Evolutionary conservation across 2,113 vertebrate species (phyloP).

Genomic region (Dicaeum eximium): DNA sequence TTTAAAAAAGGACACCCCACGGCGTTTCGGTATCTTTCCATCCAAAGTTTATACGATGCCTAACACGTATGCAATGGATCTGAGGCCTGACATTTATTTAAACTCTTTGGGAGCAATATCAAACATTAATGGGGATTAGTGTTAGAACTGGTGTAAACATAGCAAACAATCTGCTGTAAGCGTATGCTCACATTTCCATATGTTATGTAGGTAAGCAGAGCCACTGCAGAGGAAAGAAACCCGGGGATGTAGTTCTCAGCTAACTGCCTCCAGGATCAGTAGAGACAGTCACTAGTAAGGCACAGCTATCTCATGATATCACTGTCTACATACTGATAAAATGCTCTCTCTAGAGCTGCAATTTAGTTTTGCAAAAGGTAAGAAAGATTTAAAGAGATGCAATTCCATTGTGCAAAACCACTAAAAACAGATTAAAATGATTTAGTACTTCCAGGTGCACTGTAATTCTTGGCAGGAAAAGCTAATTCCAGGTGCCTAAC

Average conservation of each 20-base stretch:
- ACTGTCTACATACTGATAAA: not conserved
- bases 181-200: slow-evolving; percentile 74
- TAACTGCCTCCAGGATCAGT: not conserved
- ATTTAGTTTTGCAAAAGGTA: slow-evolving; percentile 28
- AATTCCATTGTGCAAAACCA: slow-evolving; percentile 53
- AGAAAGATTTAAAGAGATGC: slow-evolving; percentile 46
- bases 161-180: slow-evolving; percentile 69
- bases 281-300: slow-evolving; percentile 16
- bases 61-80: slow-evolving; percentile 56
- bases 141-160: slow-evolving; percentile 79
- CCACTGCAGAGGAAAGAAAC: slow-evolving; percentile 53
- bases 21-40: not conserved
- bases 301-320: not conserved
- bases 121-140: slow-evolving; percentile 81
- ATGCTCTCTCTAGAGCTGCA: not conserved
- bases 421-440: slow-evolving; percentile 70
- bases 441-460: slow-evolving; percentile 78
- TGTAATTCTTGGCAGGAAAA: slow-evolving; percentile 71
- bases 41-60: slow-evolving; percentile 18
- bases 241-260: slow-evolving; percentile 34
- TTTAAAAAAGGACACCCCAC: not conserved
- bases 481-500: slow-evolving; percentile 77
- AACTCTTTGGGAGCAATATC: slow-evolving; percentile 73
- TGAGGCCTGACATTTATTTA: slow-evolving; percentile 69
- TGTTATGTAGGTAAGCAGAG: slow-evolving; percentile 71